Base-by-base conservation (phyloP, 2,113 vertebrate species). In the Gallinago jamesoni region DNA sequence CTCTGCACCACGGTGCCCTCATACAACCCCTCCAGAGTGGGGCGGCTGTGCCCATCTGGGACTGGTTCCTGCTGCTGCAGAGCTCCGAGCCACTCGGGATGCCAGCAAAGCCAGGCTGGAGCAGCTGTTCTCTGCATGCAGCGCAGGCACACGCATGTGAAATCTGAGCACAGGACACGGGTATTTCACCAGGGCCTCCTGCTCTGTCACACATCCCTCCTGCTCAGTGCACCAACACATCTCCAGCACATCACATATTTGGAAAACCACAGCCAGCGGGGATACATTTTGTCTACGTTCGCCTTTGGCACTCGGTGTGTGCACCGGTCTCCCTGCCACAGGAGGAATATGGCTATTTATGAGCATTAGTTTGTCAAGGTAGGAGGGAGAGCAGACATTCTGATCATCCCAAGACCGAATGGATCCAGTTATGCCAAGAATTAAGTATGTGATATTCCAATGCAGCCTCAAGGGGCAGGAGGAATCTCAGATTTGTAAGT, bases 331-430 rank as follows among this genome's bases (percentile, higher is more conserved):
- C 25, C 28, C 39, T 37, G 43, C 20, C 82, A 53, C 19, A 25
- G 43, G n/a, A 53, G 37, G 27, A 94, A 53, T 22, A 52, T 13
- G 7, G 22, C n/a, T 48, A 47, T 74, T 67, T 50, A 52, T 33
- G 41, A 72, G 31, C 39, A 33, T 66, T n/a, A 35, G 64, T 85
- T 85, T 76, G 63, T 50, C 83, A 59, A 80, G 23, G 47, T 19
- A 88, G 30, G 24, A 86, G 14, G 50, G 37, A 93, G 31, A 69
- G 8, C 55, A 74, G 37, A 77, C 52, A 66, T 18, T 87, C 31
- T 35, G 57, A 23, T 8, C 31, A 47, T 14, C 53, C 33, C 48
- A 67, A 87, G 37, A 63, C 31, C 0, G 0, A 91, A 55, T 0
- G 0, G 64, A 66, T 57, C 41, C 77, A 74, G 31, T 74, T 69